These are phyloP conservation scores for Forpus xanthops DNA, from an alignment of 2,797 vertebrate genomes.

Conservation along the genomic window DNA sequence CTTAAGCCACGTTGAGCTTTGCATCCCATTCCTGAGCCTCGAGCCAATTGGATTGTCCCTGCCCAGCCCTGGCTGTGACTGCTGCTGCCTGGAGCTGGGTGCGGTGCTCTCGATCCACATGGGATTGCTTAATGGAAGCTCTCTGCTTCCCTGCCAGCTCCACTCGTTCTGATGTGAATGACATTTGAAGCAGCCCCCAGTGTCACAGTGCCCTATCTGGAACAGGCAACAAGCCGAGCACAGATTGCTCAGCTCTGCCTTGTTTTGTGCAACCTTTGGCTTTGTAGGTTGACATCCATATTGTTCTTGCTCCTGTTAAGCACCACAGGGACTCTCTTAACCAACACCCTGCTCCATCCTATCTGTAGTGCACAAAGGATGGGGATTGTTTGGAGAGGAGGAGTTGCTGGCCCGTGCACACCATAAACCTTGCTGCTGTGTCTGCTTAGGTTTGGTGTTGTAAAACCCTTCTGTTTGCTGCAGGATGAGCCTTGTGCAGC, in stretches of 20 bases:
- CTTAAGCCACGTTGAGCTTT: neutral
- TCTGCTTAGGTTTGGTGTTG: neutral
- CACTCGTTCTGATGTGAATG: neutral
- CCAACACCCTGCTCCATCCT: neutral
- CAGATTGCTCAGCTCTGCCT: neutral
- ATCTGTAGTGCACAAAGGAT: neutral
- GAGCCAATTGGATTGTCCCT: neutral
- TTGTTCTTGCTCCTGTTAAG: neutral
- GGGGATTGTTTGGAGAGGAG: neutral
- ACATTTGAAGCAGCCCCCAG: neutral
- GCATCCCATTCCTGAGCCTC: neutral
- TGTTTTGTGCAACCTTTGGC: neutral
- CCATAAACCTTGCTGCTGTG: neutral
- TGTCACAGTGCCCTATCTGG: neutral
- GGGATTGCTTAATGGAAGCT: neutral
- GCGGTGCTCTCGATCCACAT: fast-evolving
- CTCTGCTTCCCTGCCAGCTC: neutral
- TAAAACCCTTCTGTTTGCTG: neutral
- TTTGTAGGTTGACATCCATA: neutral
- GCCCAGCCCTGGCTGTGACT: neutral
- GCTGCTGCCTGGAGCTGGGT: neutral
- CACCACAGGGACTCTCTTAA: neutral
- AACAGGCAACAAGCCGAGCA: neutral
- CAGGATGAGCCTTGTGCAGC: neutral
- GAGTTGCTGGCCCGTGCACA: neutral